Evolutionary conservation across 2,113 vertebrate species (phyloP), one percentile per base, ranked within the genome.

Genomic region (Austrofundulus limnaeus): DNA sequence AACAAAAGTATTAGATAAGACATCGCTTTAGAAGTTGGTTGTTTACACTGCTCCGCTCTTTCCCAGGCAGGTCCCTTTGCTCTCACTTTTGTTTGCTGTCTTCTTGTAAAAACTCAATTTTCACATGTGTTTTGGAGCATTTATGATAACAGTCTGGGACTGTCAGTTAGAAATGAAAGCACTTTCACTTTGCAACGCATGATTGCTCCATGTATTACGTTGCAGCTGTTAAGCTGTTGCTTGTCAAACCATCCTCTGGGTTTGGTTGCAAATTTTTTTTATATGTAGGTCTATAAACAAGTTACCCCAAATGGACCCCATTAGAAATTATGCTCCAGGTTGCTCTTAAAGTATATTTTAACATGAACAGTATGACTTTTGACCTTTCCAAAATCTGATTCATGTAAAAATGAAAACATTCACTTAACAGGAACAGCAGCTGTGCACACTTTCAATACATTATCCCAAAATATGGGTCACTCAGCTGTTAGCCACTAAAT

Each of bases 401-500:
- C 45, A 28, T 16, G 42, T 46, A 28, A 52, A 74, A 3, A 61
- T 75, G 57, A 19, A 59, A 70, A 66, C 48, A 47, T 9, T 48
- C 39, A 57, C 53, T 64, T 78, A 7, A 48, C 54, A 69, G 55
- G 48, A 51, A 28, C 11, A 58, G 61, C 62, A 73, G 74, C 70
- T 67, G 57, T 39, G 47, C 53, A 59, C 15, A 57, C 53, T 70
- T 62, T 85, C 19, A 84, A 82, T 82, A 75, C 81, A 76, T 81
- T 52, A 81, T 81, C 19, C 7, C 16, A 11, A 10, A 38, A 43
- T 49, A 31, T 57, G 2, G 55, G 58, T 74, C 73, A 75, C 31
- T 75, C 45, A 59, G 25, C 38, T 14, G 13, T 69, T 58, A 63
- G 76, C 76, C 11, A 13, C 11, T 62, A 43, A 74, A 60, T 61